phyloP scores from a whole-genome alignment of 2,797 vertebrate genomes.

The Hydrolagus colliei region DNA sequence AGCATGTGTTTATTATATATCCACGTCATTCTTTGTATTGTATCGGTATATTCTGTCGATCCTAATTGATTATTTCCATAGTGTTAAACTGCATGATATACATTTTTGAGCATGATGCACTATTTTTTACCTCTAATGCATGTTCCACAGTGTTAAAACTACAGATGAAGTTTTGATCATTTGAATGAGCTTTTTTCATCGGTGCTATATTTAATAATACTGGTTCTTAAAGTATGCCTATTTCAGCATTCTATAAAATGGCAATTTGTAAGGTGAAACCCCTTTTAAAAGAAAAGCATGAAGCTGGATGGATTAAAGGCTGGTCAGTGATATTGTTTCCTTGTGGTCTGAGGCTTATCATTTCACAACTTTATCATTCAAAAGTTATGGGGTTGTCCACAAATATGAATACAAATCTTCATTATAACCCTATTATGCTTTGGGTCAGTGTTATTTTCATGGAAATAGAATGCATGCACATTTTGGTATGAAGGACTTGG shows the following conservation, averaged over 20 bases:
- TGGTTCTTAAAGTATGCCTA: neutral
- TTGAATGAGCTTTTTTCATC: neutral
- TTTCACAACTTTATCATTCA: neutral
- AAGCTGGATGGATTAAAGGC: neutral
- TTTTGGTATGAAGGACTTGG: neutral
- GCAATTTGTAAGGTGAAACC: neutral
- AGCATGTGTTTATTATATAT: too few relatives aligned
- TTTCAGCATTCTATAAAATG: neutral
- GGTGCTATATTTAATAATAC: neutral
- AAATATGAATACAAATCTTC: neutral
- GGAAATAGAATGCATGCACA: neutral
- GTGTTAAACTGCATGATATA: too few relatives aligned
- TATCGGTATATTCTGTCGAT: too few relatives aligned
- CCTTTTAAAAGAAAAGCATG: neutral
- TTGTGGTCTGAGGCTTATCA: too few relatives aligned
- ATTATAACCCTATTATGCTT: neutral
- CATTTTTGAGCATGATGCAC: neutral
- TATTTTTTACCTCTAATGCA: neutral
- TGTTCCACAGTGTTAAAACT: neutral
- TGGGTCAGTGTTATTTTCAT: neutral
- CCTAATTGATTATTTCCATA: too few relatives aligned
- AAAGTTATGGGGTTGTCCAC: neutral
- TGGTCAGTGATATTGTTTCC: neutral
- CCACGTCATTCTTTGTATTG: too few relatives aligned
- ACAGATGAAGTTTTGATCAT: neutral